Evolutionary conservation across 2,888 invertebrate species (phyloP), one percentile per base, ranked within the genome.

Genomic region (Morinoia aosen): DNA sequence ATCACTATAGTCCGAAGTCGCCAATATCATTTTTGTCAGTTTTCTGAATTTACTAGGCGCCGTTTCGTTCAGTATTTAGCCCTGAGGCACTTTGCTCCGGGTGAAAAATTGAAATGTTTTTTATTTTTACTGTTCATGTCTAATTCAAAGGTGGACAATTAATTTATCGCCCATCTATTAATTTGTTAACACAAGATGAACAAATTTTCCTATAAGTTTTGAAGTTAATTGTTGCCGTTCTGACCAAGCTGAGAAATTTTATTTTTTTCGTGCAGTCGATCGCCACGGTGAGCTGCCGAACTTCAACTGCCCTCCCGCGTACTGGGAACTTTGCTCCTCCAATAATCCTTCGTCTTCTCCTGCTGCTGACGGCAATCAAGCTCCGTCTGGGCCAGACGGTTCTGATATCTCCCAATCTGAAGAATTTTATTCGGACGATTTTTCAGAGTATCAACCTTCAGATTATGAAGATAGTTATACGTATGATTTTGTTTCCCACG

Each of bases 291-390:
- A 48, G 56, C 33, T 93, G 56, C 93, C 93, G 40, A 57, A 93
- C 93, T 93, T 93, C 93, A 93, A 57, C 93, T 93, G 93, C 93
- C 93, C 93, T 39, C 93, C 93, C 14, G 33, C 56, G 2, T 93
- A 93, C 93, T 93, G 93, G 93, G 93, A 93, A 57, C 33, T 93
- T 93, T 93, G 93, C 93, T 56, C 93, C 91, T 48, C 56, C 93
- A 10, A 57, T 48, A 11, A 56, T 33, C 39, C 57, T 57, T 90
- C 90, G 40, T 40, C 39, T 90, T 39, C 90, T 48, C 76, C 76
- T 76, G 76, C 76, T 33, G 76, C 76, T 76, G 76, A 76, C 76
- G 76, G 19, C 19, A 76, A 76, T 76, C 76, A 76, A 76, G 76
- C 8, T 25, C 16, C 76, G 33, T 76, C 76, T 76, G 25, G 76